Evolutionary conservation across 2,797 vertebrate species (phyloP).

Genomic region (Tarsius wallacei): DNA sequence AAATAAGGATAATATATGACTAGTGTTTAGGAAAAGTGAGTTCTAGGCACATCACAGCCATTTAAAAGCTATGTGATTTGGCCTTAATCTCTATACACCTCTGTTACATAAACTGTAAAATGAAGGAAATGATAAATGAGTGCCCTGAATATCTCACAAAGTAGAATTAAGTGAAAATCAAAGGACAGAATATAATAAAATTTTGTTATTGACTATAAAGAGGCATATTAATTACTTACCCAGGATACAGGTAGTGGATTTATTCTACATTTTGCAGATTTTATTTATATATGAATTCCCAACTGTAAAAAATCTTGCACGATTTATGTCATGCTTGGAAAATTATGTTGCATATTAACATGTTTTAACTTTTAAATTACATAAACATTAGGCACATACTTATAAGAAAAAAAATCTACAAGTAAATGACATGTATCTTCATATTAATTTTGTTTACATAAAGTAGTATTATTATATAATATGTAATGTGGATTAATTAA

Average conservation of each 20-base stretch:
- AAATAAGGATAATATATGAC: neutral
- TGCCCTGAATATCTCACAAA: neutral
- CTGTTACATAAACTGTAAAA: neutral
- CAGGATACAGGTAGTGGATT: neutral
- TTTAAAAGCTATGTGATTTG: neutral
- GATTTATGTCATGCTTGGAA: neutral
- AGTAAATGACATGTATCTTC: neutral
- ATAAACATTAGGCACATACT: neutral
- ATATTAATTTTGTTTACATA: neutral
- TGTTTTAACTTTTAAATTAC: constrained; percentile 10
- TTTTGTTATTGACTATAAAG: neutral
- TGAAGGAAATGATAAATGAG: neutral
- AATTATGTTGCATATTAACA: neutral
- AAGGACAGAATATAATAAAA: constrained; percentile 2
- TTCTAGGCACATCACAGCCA: neutral
- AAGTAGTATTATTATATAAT: neutral
- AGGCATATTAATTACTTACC: neutral
- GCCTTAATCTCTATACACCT: neutral
- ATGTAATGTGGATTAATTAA: neutral
- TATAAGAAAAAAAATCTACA: neutral
- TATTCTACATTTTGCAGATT: neutral
- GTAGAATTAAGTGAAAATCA: constrained; percentile 20
- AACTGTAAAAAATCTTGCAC: neutral
- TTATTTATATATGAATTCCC: too few species aligned
- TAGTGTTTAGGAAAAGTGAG: neutral